Evolutionary conservation across 2,888 invertebrate species (phyloP), one percentile per base, ranked within the genome.

Genomic region (Elmis aenea): DNA sequence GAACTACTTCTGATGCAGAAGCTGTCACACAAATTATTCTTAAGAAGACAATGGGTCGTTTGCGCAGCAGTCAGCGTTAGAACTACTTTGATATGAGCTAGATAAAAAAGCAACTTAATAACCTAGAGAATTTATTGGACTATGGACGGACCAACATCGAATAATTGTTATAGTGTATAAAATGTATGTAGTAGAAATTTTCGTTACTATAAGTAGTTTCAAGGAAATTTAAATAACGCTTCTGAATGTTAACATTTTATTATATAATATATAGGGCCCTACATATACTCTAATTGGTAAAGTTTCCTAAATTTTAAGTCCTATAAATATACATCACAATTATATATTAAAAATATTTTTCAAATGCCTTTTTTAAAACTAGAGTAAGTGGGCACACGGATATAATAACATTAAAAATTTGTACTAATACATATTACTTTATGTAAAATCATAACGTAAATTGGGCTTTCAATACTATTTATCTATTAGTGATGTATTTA

Each of bases 51-150:
- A n/a, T n/a, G n/a, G n/a, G n/a, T n/a, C n/a, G n/a, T n/a, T 55
- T 77, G 50, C 68, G 76, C 42, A 75, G 73, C 55, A 68, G 74
- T 51, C 51, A 59, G 41, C 53, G 51, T 44, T 59, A 47, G 48
- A 38, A 45, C 33, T 27, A n/a, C n/a, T n/a, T n/a, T n/a, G n/a
- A n/a, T n/a, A n/a, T n/a, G n/a, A n/a, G n/a, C n/a, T n/a, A n/a
- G n/a, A n/a, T n/a, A n/a, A n/a, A n/a, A n/a, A n/a, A n/a, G n/a
- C n/a, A n/a, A n/a, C n/a, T n/a, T 13, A 34, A 42, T 50, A 49
- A 45, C 50, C 48, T 41, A 52, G 33, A 35, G 37, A 46, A 38
- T 39, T 46, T 42, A 45, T 35, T 42, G 37, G 43, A 54, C 54
- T 50, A 31, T 38, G 59, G 61, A 63, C 34, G 61, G 63, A 64